A percentile compares a stretch with the other conserved stretches of the same genome.
phyloP scores from a whole-genome alignment of 2,797 vertebrate species.

The Acanthopagrus latus region DNA sequence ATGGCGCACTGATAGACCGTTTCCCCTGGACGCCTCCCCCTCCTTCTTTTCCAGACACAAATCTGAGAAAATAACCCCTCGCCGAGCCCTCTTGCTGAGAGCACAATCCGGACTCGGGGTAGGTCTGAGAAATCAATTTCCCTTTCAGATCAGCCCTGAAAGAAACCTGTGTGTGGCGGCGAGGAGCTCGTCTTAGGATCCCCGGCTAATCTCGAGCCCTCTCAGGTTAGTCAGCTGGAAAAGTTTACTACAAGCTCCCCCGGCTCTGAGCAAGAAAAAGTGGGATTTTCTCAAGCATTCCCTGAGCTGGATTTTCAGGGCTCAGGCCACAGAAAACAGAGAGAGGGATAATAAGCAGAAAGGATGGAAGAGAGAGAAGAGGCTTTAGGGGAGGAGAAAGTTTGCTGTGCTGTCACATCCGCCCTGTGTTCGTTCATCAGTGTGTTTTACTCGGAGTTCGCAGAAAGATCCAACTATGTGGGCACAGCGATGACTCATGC shows the following conservation, averaged over 20 bases:
- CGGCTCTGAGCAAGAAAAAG: conserved; percentile 68
- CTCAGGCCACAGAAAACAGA: conserved; percentile 67
- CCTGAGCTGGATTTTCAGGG: conserved; percentile 80
- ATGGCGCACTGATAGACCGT: conserved; percentile 33
- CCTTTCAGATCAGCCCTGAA: conserved; percentile 78
- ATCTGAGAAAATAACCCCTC: conserved; percentile 60
- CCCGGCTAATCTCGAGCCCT: conserved; percentile 76
- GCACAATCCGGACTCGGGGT: conserved; percentile 64
- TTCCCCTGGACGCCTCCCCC: conserved; percentile 31
- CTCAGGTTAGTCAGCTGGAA: conserved; percentile 82
- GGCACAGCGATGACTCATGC: conserved; percentile 1
- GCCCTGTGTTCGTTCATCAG: conserved; percentile 7
- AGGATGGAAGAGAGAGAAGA: conserved; percentile 45
- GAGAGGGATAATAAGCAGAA: conserved; percentile 59
- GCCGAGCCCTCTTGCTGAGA: conserved; percentile 55
- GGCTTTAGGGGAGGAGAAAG: conserved; percentile 45
- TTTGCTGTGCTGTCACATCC: conserved; percentile 41
- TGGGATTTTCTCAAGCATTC: conserved; percentile 77
- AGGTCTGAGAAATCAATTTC: conserved; percentile 82
- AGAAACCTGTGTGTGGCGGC: conserved; percentile 69
- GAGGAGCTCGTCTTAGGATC: conserved; percentile 70
- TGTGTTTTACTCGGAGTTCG: conserved; percentile 11
- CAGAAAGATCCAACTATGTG: not conserved
- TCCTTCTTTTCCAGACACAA: conserved; percentile 28
- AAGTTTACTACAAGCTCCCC: conserved; percentile 75